Base-by-base conservation (phyloP, 1,140 invertebrate genomes). In the Plutomurus gul region DNA sequence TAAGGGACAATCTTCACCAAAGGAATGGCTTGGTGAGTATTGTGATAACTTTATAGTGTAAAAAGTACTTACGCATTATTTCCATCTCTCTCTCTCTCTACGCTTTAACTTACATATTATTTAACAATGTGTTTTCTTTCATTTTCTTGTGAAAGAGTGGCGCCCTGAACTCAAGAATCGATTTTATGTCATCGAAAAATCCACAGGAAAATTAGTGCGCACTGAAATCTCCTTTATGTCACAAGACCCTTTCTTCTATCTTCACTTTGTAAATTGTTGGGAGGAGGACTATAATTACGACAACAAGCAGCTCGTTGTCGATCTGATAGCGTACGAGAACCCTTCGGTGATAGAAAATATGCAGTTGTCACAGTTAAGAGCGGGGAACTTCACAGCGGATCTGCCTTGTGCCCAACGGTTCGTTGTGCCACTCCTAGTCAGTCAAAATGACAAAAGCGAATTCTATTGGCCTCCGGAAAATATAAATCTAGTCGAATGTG, bases 101-200 rank as follows among this genome's bases (percentile, higher is more conserved):
- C n/a, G n/a, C n/a, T n/a, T n/a, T n/a, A n/a, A n/a, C n/a, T n/a
- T n/a, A n/a, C n/a, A n/a, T n/a, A n/a, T n/a, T n/a, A n/a, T n/a
- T n/a, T n/a, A n/a, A n/a, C n/a, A n/a, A n/a, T n/a, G n/a, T n/a
- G n/a, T n/a, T n/a, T n/a, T n/a, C n/a, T n/a, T n/a, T n/a, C n/a
- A n/a, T n/a, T n/a, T n/a, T n/a, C n/a, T n/a, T n/a, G n/a, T 33
- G n/a, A 84, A 89, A 56, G 86, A 88, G 10, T 89, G 88, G 87
- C 80, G 84, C 36, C 30, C 60, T 27, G 80, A 81, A 1, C 46
- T 77, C 11, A 79, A 77, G 70, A 82, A 82, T 37, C 51, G 75
- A 70, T 82, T 82, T 70, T 77, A 60, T 51, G 4, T 82, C 0
- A 40, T 82, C 40, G 77, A 82, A 20, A 75, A 78, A 51, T 10